Evolutionary conservation across 2,797 vertebrate species (phyloP), one percentile per base, ranked within the genome.

Genomic region (Lithobates sylvaticus): DNA sequence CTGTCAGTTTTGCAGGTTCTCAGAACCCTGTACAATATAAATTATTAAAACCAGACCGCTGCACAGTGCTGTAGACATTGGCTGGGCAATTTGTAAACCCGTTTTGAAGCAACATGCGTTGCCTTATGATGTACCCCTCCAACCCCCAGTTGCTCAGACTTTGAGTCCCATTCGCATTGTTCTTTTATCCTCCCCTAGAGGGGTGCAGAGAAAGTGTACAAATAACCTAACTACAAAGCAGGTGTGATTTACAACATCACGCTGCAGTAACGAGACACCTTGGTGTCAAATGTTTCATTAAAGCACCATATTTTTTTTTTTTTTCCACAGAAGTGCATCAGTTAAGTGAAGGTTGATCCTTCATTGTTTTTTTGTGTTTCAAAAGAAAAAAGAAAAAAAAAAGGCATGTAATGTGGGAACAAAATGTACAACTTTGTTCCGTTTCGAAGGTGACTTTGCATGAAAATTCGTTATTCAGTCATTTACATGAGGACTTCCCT

Each of bases 21-120:
- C 47, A 71, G 61, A 87, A 79, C 70, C 69, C 86, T 79, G 76
- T 84, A 80, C 81, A 87, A 83, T 87, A 87, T 87, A 87, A 87
- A 84, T 87, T 87, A 83, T 83, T 74, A 87, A 74, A 71, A 64
- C 75, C 75, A 21, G 47, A 73, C 18, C 76, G 70, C 64, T 75
- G 76, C 80, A 83, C 85, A 83, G 76, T 6, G 76, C 81, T 79
- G 70, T 54, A 54, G 85, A 74, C 78, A 47, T 44, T 16, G 16
- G 73, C 74, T 65, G 39, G 47, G 42, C 47, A 27, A 39, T 61
- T 39, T 50, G 75, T 78, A 61, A 86, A 84, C 76, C 81, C 76
- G 61, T 87, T 83, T 87, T 67, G 32, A 74, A 75, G 81, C 76
- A 42, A 42, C 39, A 77, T 70, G 54, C 18, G 50, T 58, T 42